These are phyloP conservation scores for Sinocyclocheilus grahami DNA, from an alignment of 2,113 vertebrate species.

Conservation along the genomic window DNA sequence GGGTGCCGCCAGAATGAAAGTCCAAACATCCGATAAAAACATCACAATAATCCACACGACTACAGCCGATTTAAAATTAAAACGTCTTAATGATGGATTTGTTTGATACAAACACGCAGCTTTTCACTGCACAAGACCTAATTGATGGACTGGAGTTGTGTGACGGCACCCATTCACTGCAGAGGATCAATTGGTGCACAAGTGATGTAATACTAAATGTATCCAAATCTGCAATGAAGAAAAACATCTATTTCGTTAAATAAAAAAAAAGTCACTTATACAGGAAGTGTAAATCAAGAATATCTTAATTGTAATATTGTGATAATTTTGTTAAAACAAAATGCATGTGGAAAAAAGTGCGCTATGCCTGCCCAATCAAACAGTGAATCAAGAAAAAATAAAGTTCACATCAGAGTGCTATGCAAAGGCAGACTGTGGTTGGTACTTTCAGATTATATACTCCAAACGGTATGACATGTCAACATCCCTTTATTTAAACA, in stretches of 20 bases:
- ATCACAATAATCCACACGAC: not conserved
- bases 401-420: too few relatives aligned
- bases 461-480: not conserved
- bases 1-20: not conserved
- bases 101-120: too few relatives aligned
- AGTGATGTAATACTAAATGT: too few relatives aligned
- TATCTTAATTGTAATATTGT: not conserved
- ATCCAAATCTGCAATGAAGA: too few relatives aligned
- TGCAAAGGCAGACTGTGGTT: constrained; percentile 48
- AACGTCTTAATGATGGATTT: too few relatives aligned
- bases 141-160: not conserved
- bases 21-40: not conserved
- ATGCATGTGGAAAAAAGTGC: not conserved
- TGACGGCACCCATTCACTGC: not conserved
- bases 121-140: not conserved
- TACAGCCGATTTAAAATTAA: too few relatives aligned
- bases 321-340: not conserved
- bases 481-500: constrained; percentile 29
- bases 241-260: too few relatives aligned
- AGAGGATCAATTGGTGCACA: too few relatives aligned
- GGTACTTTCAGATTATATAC: constrained; percentile 30
- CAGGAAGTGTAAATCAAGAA: not conserved
- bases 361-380: not conserved
- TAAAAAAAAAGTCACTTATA: not conserved
- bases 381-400: not conserved